These are phyloP conservation scores for Scaptomyza polygonia DNA, from an alignment of 2,888 invertebrate species.

Conservation along the genomic window DNA sequence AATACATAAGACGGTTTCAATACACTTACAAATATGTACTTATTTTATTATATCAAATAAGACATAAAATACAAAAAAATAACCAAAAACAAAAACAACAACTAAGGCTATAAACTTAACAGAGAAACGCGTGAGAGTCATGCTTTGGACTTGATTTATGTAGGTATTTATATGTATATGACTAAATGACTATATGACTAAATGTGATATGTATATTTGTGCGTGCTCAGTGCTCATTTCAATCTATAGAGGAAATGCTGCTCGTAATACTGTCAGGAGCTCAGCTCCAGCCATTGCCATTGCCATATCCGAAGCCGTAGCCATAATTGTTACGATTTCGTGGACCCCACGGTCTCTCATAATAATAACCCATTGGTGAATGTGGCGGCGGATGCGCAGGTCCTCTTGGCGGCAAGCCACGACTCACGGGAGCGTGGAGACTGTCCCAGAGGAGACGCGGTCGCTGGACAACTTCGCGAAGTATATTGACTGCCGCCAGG, in stretches of 20 bases:
- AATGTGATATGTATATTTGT: background rate
- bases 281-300: constrained; percentile 40
- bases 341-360: constrained; percentile 47
- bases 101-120: constrained; percentile 10
- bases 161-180: too few relatives aligned
- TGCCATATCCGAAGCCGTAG: constrained; percentile 6
- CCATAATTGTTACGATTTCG: constrained; percentile 3
- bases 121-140: background rate
- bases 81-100: background rate
- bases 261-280: constrained; percentile 16
- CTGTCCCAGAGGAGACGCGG: constrained; percentile 74
- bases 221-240: constrained; percentile 5
- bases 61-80: background rate
- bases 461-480: constrained; percentile 80
- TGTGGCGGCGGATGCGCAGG: constrained; percentile 12
- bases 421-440: constrained; percentile 65
- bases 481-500: constrained; percentile 80
- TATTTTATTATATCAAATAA: constrained; percentile 42
- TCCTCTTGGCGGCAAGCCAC: constrained; percentile 58
- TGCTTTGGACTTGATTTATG: constrained; percentile 28
- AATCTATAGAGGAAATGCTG: background rate
- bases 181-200: constrained; percentile 26
- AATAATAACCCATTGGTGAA: constrained; percentile 47
- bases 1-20: background rate
- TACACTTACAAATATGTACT: constrained; percentile 5